phyloP scores from a whole-genome alignment of 2,888 invertebrate species.

The Carabus problematicus region DNA sequence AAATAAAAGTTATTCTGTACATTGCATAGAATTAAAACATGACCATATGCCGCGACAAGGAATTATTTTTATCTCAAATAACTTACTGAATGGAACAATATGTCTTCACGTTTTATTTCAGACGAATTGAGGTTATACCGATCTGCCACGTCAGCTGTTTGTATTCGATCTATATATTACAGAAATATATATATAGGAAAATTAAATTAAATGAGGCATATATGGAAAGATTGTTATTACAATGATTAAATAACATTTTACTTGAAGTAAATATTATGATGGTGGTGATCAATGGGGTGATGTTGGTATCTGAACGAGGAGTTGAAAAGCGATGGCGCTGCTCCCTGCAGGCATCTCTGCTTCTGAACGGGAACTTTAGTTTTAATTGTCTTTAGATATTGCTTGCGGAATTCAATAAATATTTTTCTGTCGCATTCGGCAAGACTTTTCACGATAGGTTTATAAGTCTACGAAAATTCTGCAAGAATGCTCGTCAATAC shows the following conservation, averaged over 20 bases:
- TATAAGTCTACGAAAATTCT: conserved; percentile 29
- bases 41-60: too few species aligned
- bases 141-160: too few species aligned
- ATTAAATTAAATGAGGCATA: neutral
- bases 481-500: conserved; percentile 24
- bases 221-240: neutral
- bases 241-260: neutral
- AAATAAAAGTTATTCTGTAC: too few species aligned
- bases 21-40: too few species aligned
- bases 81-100: too few species aligned
- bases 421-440: conserved; percentile 28
- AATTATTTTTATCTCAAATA: too few species aligned
- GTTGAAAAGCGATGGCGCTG: neutral
- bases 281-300: too few species aligned
- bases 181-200: too few species aligned
- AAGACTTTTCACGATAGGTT: conserved; percentile 20
- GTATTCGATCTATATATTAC: too few species aligned
- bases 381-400: conserved; percentile 36
- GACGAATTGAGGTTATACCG: too few species aligned
- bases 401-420: conserved; percentile 36
- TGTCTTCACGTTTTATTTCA: too few species aligned
- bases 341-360: conserved; percentile 6
- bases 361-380: conserved; percentile 26
- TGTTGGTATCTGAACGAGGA: neutral
- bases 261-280: too few species aligned